Percentiles rank a stretch among this genome's conserved stretches.
phyloP scores from a whole-genome alignment of 2,797 vertebrate species.

The Sternotherus odoratus region DNA sequence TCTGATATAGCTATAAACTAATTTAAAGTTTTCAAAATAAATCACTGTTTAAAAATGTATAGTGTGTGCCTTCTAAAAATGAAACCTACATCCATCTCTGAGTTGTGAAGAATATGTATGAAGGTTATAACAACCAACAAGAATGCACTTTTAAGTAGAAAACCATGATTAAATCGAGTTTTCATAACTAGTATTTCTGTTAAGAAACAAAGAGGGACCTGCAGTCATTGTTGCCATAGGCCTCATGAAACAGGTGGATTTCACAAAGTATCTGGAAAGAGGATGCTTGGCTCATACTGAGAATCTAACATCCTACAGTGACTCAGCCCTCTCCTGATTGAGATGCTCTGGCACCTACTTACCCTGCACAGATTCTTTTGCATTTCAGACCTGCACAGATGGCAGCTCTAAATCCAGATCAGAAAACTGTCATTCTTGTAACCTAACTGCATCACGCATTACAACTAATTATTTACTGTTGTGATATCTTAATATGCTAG shows the following conservation, averaged over 20 bases:
- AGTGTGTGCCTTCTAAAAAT: too few relatives aligned
- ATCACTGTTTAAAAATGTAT: too few relatives aligned
- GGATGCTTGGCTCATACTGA: neutral
- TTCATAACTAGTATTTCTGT: neutral
- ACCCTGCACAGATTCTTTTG: neutral
- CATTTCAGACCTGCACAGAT: neutral
- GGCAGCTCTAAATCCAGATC: neutral
- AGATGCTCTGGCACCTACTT: neutral
- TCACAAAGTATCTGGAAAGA: neutral
- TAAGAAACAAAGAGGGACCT: neutral
- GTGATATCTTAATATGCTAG: neutral
- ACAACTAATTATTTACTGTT: neutral
- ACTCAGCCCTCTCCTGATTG: neutral
- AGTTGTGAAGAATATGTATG: too few relatives aligned
- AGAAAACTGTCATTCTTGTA: neutral
- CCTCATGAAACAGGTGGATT: neutral
- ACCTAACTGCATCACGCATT: neutral
- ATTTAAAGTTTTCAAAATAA: too few relatives aligned
- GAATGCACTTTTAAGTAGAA: too few relatives aligned
- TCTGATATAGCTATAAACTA: too few relatives aligned
- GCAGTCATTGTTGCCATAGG: neutral
- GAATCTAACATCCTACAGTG: neutral
- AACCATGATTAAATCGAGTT: too few relatives aligned
- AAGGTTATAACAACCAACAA: too few relatives aligned
- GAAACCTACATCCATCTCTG: too few relatives aligned